Evolutionary conservation across 2,113 vertebrate genomes (phyloP).

Genomic region (Actinemys pallida): DNA sequence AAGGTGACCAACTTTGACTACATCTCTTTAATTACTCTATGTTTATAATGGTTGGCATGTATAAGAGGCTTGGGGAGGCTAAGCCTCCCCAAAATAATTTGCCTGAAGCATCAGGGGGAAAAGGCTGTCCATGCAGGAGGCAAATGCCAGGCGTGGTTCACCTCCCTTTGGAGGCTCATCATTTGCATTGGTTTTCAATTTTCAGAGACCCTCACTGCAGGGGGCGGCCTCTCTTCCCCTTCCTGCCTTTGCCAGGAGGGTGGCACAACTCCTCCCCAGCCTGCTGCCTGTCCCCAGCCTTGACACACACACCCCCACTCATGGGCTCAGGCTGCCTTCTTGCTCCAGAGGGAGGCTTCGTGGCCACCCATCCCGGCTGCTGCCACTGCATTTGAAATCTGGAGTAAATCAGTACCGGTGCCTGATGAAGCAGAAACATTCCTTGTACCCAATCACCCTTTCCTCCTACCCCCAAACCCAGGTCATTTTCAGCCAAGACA

Average conservation of each 20-base stretch:
- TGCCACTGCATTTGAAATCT: not conserved
- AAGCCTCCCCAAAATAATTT: too few relatives aligned
- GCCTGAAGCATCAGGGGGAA: too few relatives aligned
- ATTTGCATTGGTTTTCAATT: too few relatives aligned
- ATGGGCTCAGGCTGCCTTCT: not conserved
- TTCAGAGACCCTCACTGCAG: not conserved
- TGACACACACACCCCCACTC: too few relatives aligned
- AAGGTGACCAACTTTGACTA: not conserved
- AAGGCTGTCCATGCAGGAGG: too few relatives aligned
- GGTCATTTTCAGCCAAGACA: too few relatives aligned
- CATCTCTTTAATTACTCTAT: not conserved
- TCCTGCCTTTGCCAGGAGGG: not conserved
- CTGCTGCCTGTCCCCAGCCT: not conserved
- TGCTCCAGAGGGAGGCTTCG: not conserved
- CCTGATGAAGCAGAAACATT: too few relatives aligned
- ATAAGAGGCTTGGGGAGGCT: not conserved
- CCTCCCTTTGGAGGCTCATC: too few relatives aligned
- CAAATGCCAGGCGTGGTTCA: too few relatives aligned
- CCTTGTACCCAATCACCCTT: too few relatives aligned
- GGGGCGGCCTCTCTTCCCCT: not conserved
- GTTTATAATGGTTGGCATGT: not conserved
- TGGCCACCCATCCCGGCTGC: not conserved
- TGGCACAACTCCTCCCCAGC: not conserved
- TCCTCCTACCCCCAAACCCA: too few relatives aligned
- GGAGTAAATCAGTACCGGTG: too few relatives aligned